Conservation (phyloP, 2,888 invertebrate species). For the Andrena bicolor region DNA sequence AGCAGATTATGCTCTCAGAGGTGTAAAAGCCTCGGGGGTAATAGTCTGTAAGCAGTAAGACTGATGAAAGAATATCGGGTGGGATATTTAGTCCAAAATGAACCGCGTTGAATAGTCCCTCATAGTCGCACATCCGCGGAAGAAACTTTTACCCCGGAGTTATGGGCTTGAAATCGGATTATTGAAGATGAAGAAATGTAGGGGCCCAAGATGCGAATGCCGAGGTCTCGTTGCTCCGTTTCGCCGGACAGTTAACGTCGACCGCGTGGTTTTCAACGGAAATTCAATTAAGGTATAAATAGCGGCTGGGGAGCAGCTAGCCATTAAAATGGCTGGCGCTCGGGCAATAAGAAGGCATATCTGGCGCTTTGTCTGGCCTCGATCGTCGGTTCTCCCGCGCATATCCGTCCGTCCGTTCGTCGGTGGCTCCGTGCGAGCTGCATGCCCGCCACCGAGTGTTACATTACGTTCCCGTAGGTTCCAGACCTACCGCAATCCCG, state of each 20-base stretch:
- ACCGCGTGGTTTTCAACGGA: constrained; percentile 69
- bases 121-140: too few relatives aligned
- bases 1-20: too few relatives aligned
- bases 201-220: not conserved
- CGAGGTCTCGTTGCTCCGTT: constrained; percentile 38
- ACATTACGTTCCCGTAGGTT: constrained; percentile 73
- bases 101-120: too few relatives aligned
- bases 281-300: constrained; percentile 78
- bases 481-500: constrained; percentile 81
- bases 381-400: constrained; percentile 52
- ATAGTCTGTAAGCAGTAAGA: too few relatives aligned
- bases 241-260: constrained; percentile 49
- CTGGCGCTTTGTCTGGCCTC: constrained; percentile 69
- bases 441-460: constrained; percentile 68
- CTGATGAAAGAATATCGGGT: too few relatives aligned
- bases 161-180: too few relatives aligned
- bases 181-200: too few relatives aligned
- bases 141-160: too few relatives aligned
- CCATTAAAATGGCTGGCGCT: constrained; percentile 67
- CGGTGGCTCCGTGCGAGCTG: constrained; percentile 49
- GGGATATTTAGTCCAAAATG: too few relatives aligned
- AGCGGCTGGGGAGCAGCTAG: constrained; percentile 58
- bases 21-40: too few relatives aligned
- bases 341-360: constrained; percentile 69
- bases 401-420: constrained; percentile 26